Evolutionary conservation across 2,888 invertebrate species (phyloP).

Genomic region (Zonitis immaculata): DNA sequence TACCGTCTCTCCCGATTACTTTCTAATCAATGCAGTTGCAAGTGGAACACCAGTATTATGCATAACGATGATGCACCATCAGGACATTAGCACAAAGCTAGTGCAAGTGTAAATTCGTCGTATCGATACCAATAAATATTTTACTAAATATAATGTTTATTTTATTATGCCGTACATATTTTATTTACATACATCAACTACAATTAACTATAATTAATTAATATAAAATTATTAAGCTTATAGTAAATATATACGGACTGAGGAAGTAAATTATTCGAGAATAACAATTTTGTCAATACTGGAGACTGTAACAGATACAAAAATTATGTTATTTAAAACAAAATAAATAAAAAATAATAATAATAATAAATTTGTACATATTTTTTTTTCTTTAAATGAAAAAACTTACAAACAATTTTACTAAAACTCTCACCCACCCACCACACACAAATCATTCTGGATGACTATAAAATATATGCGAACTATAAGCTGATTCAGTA

Average conservation of each 20-base stretch:
- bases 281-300: conserved; percentile 1
- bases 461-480: conserved; percentile 49
- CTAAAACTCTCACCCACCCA: conserved; percentile 6
- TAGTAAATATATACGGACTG: conserved; percentile 12
- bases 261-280: conserved; percentile 13
- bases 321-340: conserved; percentile 7
- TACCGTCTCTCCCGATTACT: no score
- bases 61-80: no score
- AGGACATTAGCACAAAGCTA: no score
- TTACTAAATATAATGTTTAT: conserved; percentile 30
- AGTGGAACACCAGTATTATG: no score
- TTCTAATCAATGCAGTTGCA: no score
- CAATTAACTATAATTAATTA: conserved; percentile 18
- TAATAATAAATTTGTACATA: conserved; percentile 5
- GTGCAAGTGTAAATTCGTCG: no score
- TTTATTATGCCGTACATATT: conserved; percentile 25
- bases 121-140: no score
- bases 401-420: no score
- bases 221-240: conserved; percentile 24
- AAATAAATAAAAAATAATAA: conserved; percentile 7
- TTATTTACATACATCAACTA: conserved; percentile 29
- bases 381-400: conserved; percentile 11
- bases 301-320: not conserved
- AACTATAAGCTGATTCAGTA: conserved; percentile 48
- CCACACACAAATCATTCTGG: conserved; percentile 39